These are phyloP conservation scores for Platerodrilus igneus DNA, from an alignment of 2,888 invertebrate genomes.

Conservation along the genomic window DNA sequence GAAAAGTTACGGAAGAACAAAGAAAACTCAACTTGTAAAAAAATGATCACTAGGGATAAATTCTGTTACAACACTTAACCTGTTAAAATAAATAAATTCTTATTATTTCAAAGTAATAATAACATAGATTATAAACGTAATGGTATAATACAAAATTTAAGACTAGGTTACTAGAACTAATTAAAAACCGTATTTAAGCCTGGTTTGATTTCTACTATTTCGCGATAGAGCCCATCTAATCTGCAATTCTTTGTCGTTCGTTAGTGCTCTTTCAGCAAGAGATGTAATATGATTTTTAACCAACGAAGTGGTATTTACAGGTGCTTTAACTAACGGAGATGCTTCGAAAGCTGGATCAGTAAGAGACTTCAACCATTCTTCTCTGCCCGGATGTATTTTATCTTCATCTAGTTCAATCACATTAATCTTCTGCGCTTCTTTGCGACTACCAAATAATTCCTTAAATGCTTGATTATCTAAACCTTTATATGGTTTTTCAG, in stretches of 20 bases:
- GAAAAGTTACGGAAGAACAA: too few relatives aligned
- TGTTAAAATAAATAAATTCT: too few relatives aligned
- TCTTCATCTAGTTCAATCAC: slow-evolving; percentile 80
- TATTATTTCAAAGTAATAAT: too few relatives aligned
- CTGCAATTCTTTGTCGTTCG: slow-evolving; percentile 87
- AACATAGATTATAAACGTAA: too few relatives aligned
- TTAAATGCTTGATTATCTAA: slow-evolving; percentile 55
- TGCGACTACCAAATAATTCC: slow-evolving; percentile 64
- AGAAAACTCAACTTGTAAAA: too few relatives aligned
- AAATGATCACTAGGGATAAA: too few relatives aligned
- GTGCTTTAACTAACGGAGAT: slow-evolving; percentile 52
- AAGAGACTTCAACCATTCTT: slow-evolving; percentile 76
- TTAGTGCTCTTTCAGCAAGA: slow-evolving; percentile 88
- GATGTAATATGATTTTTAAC: slow-evolving; percentile 96
- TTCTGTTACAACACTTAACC: too few relatives aligned
- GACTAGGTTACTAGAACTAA: not conserved
- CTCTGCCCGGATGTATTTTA: slow-evolving; percentile 73
- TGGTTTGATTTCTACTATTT: slow-evolving; percentile 80
- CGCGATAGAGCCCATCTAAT: slow-evolving; percentile 91
- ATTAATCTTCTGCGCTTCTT: slow-evolving; percentile 62
- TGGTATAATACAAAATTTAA: too few relatives aligned
- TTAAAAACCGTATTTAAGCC: slow-evolving; percentile 50
- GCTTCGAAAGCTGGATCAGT: slow-evolving; percentile 57
- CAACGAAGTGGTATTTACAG: slow-evolving; percentile 53
- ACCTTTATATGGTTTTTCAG: slow-evolving; percentile 47